A percentile compares a stretch with the other conserved stretches of the same genome.
phyloP scores from a whole-genome alignment of 2,113 vertebrate genomes.

The Emydura subglobosa region DNA sequence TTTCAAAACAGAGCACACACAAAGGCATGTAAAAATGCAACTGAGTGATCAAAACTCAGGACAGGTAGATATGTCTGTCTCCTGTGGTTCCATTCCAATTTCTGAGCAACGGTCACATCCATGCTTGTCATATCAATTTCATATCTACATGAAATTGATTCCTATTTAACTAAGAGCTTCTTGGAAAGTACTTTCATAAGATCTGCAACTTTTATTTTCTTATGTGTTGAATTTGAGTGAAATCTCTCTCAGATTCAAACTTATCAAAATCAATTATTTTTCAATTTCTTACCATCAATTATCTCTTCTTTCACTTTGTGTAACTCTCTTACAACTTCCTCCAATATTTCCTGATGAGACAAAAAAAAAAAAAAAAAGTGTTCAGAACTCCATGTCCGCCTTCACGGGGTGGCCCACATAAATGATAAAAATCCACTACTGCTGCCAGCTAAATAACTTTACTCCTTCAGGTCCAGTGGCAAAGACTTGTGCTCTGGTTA shows the following conservation, averaged over 20 bases:
- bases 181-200: conserved; percentile 14
- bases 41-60: not conserved
- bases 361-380: conserved; percentile 74
- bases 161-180: conserved; percentile 16
- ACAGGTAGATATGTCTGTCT: conserved; percentile 25
- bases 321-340: conserved; percentile 97
- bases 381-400: conserved; percentile 67
- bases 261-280: conserved; percentile 72
- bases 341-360: conserved; percentile 94
- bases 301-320: conserved; percentile 99
- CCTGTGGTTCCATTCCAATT: not conserved
- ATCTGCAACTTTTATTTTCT: conserved; percentile 58
- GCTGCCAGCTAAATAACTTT: not conserved
- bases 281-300: conserved; percentile 91
- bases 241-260: not conserved
- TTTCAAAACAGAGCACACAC: not conserved
- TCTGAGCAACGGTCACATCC: not conserved
- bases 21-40: not conserved
- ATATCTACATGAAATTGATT: not conserved
- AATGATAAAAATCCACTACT: conserved; percentile 8
- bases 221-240: conserved; percentile 57
- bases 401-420: not conserved
- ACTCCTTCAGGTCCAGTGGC: not conserved
- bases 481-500: not conserved
- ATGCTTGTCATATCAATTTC: not conserved